Conservation (phyloP, 2,888 invertebrate species). For the Amiota mariae region DNA sequence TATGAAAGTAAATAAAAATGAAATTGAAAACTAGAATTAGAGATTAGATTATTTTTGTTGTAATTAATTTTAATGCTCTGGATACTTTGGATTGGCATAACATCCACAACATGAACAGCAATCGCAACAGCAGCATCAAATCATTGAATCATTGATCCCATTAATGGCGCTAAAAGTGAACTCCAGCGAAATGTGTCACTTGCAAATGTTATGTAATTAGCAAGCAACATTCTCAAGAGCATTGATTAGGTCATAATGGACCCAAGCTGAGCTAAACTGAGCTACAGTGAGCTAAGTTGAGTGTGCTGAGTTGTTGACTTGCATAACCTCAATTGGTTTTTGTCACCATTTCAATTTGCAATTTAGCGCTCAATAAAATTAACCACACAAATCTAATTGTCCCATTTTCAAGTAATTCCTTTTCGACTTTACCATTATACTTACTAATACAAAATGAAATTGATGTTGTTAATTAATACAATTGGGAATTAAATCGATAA, state of each 20-base stretch:
- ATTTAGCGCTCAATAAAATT: constrained; percentile 44
- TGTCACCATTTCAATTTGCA: constrained; percentile 68
- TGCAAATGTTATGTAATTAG: constrained; percentile 23
- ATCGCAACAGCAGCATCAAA: no score
- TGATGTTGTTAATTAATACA: constrained; percentile 32
- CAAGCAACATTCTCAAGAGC: background rate
- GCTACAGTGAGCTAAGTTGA: background rate
- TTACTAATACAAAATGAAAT: constrained; percentile 9
- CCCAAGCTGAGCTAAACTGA: background rate
- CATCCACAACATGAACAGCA: no score
- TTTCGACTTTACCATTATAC: background rate
- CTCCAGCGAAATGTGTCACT: constrained; percentile 7
- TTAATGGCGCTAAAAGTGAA: background rate
- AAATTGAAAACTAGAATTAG: background rate
- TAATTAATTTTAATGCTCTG: no score
- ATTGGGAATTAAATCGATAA: constrained; percentile 17
- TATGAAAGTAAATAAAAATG: background rate
- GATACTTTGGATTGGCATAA: no score
- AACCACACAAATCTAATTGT: constrained; percentile 29
- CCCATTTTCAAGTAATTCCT: constrained; percentile 26
- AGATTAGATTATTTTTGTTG: background rate
- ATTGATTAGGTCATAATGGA: background rate
- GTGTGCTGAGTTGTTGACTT: background rate
- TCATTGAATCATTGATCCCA: no score
- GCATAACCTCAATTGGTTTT: constrained; percentile 63